Conservation (phyloP, 2,797 vertebrate species). For the Falco biarmicus region DNA sequence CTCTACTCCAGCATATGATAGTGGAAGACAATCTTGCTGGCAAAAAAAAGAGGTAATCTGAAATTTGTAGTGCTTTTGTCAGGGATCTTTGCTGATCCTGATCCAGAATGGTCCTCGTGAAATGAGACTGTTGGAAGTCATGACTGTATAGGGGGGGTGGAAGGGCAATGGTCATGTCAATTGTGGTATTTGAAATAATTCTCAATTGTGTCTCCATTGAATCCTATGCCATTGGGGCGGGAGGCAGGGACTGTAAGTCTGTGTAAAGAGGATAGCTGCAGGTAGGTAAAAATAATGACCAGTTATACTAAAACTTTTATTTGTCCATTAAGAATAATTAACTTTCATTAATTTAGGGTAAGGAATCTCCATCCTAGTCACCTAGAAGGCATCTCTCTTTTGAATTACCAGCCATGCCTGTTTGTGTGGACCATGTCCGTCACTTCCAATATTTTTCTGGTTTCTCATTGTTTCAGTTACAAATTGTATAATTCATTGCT, state of each 20-base stretch:
- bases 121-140: neutral
- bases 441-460: conserved; percentile 38
- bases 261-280: conserved; percentile 64
- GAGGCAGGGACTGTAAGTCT: conserved; percentile 52
- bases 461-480: conserved; percentile 67
- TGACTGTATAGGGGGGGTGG: neutral
- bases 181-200: conserved; percentile 49
- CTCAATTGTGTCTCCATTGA: conserved; percentile 52
- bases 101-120: neutral
- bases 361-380: conserved; percentile 44
- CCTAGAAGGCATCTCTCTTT: neutral
- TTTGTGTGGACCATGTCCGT: conserved; percentile 56
- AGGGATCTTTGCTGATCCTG: conserved; percentile 1
- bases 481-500: conserved; percentile 67
- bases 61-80: neutral
- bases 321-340: conserved; percentile 48
- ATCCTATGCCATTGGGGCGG: conserved; percentile 46
- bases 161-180: conserved; percentile 13
- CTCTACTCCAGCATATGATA: neutral
- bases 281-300: conserved; percentile 69
- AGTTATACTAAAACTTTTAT: conserved; percentile 31
- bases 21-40: neutral
- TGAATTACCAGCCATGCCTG: conserved; percentile 52
- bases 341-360: conserved; percentile 35
- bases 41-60: neutral